A percentile compares a stretch with the other conserved stretches of the same genome.
Evolutionary conservation across 30 jellyfish, hydroid and myxozoan species (phyloP).

Genomic region (Nemopilema nomurai): DNA sequence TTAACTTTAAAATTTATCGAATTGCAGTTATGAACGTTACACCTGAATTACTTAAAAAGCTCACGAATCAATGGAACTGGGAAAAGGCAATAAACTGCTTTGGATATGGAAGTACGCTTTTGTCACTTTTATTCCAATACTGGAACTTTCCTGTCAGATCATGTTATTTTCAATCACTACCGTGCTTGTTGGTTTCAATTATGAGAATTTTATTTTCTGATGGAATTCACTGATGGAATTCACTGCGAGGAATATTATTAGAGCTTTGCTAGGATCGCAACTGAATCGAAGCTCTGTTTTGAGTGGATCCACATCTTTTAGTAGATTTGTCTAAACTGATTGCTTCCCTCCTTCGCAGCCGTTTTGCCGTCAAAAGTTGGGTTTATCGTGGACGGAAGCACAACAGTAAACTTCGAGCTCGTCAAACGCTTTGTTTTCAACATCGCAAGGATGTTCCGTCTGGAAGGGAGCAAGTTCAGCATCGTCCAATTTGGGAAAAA

Average conservation of each 20-base stretch:
- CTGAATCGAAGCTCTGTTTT: no score
- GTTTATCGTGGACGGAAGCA: conserved; percentile 56
- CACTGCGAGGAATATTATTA: no score
- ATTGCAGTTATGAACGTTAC: conserved; percentile 52
- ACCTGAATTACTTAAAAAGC: conserved; percentile 46
- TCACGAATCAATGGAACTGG: conserved; percentile 75
- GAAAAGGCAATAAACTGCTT: conserved; percentile 56
- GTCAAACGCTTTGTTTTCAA: conserved; percentile 61
- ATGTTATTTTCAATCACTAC: no score
- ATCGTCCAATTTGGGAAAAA: conserved; percentile 56
- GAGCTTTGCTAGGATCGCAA: no score
- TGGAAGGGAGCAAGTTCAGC: conserved; percentile 66
- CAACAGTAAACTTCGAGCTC: conserved; percentile 61
- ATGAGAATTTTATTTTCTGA: no score
- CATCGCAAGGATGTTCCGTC: conserved; percentile 69
- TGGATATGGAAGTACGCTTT: conserved; percentile 69
- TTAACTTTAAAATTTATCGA: no score
- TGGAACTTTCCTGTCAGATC: no score
- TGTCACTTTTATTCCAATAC: neutral
- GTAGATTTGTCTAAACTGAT: neutral
- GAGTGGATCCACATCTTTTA: neutral
- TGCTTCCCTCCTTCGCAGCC: conserved; percentile 2
- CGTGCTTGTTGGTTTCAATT: no score
- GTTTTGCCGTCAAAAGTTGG: conserved; percentile 66
- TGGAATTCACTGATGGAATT: no score